phyloP scores from a whole-genome alignment of 1,140 invertebrate species.

The Panagrolaimus sp. region DNA sequence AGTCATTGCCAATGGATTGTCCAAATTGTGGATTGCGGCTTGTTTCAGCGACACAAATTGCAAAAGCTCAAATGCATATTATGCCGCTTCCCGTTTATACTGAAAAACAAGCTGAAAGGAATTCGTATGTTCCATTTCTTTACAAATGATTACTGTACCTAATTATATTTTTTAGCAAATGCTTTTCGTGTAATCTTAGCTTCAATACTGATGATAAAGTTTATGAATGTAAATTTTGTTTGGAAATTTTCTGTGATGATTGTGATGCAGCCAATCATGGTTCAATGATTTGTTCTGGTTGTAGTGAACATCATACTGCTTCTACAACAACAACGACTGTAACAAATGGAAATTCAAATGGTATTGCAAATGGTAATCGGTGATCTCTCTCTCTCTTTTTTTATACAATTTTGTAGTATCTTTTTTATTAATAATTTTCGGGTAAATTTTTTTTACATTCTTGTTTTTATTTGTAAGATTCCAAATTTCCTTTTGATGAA shows the following conservation, averaged over 20 bases:
- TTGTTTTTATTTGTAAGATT: background rate
- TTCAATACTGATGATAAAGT: background rate
- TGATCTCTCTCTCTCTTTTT: too few relatives aligned
- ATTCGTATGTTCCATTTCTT: background rate
- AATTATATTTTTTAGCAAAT: background rate
- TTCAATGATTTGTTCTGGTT: constrained; percentile 10
- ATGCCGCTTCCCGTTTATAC: background rate
- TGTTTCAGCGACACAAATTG: background rate
- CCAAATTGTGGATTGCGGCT: constrained; percentile 4
- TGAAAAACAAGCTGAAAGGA: background rate
- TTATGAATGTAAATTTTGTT: background rate
- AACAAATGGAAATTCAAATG: background rate
- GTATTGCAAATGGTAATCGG: background rate
- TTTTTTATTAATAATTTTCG: background rate
- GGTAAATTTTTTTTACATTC: background rate
- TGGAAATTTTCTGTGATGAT: background rate
- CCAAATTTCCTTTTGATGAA: background rate
- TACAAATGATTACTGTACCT: too few relatives aligned
- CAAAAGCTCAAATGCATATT: constrained; percentile 15
- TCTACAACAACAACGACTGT: background rate
- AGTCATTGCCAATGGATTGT: constrained; percentile 7
- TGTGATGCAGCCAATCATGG: constrained; percentile 7
- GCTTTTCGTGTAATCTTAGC: background rate
- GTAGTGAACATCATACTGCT: background rate
- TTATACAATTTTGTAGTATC: background rate